Conservation (phyloP, 2,797 vertebrate genomes). For the Rallus crepitans region DNA sequence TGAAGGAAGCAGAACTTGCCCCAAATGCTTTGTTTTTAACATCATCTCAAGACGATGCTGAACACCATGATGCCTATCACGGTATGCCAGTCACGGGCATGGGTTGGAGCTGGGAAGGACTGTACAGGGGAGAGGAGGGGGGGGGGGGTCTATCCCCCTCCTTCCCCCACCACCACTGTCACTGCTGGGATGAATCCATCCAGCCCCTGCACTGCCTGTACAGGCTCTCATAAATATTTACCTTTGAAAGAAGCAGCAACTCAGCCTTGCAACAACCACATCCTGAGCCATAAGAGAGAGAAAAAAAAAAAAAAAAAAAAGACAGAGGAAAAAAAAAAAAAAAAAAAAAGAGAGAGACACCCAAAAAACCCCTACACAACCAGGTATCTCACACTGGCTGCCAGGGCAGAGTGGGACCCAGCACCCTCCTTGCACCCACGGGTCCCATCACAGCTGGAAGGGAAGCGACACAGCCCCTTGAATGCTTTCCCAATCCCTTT, state of each 20-base stretch:
- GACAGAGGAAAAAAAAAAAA: too few species aligned
- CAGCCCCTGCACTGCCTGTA: background rate
- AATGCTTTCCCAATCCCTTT: background rate
- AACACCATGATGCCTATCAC: background rate
- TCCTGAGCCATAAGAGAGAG: slow-evolving; percentile 28
- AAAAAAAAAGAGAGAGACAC: background rate
- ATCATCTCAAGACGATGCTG: fast-evolving
- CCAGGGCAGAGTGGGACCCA: background rate
- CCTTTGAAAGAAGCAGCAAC: slow-evolving; percentile 47
- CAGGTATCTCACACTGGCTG: fast-evolving
- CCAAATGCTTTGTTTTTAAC: background rate
- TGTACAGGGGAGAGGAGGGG: background rate
- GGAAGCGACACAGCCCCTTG: fast-evolving
- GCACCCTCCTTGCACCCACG: background rate
- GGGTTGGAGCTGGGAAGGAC: fast-evolving
- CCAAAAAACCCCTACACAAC: background rate
- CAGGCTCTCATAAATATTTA: slow-evolving; percentile 67
- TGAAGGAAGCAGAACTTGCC: background rate
- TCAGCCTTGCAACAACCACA: slow-evolving; percentile 58
- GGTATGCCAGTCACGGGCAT: background rate
- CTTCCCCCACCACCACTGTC: too few species aligned
- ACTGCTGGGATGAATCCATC: background rate
- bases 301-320: too few species aligned
- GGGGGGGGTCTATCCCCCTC: background rate
- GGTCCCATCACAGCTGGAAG: fast-evolving